Evolutionary conservation across 1,140 invertebrate genomes (phyloP).

Genomic region (Telenomus remus): DNA sequence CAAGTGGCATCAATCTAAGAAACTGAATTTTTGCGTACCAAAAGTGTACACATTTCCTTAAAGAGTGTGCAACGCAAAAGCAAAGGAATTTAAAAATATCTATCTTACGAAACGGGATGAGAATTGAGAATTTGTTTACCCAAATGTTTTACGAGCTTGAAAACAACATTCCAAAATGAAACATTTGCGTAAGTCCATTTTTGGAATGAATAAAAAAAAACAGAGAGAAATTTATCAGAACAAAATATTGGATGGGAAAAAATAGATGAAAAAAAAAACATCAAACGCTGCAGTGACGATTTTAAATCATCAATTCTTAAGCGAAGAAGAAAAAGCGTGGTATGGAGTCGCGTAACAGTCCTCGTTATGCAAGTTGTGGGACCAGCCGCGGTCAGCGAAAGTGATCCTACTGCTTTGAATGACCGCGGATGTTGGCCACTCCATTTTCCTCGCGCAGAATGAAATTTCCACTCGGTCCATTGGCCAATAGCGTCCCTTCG

Average conservation of each 20-base stretch:
- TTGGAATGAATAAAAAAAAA: not conserved
- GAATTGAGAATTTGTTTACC: not conserved
- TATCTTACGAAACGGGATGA: too few relatives aligned
- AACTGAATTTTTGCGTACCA: too few relatives aligned
- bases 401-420: conserved; percentile 65
- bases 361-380: conserved; percentile 65
- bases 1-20: too few relatives aligned
- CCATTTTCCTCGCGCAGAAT: conserved; percentile 53
- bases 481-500: conserved; percentile 21
- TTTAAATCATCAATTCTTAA: conserved; percentile 23
- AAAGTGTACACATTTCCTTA: too few relatives aligned
- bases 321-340: conserved; percentile 46
- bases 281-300: conserved; percentile 3
- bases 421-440: conserved; percentile 55
- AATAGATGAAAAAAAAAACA: too few relatives aligned
- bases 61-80: too few relatives aligned
- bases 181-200: too few relatives aligned
- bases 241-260: too few relatives aligned
- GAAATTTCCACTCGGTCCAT: conserved; percentile 26
- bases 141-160: too few relatives aligned
- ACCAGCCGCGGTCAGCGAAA: conserved; percentile 67
- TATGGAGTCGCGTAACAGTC: conserved; percentile 61
- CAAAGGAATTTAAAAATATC: too few relatives aligned
- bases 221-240: not conserved
- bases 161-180: too few relatives aligned